Percentiles rank a stretch among this genome's conserved stretches.
Conservation (phyloP, 2,888 invertebrate species). For the Endotricha flammealis region DNA sequence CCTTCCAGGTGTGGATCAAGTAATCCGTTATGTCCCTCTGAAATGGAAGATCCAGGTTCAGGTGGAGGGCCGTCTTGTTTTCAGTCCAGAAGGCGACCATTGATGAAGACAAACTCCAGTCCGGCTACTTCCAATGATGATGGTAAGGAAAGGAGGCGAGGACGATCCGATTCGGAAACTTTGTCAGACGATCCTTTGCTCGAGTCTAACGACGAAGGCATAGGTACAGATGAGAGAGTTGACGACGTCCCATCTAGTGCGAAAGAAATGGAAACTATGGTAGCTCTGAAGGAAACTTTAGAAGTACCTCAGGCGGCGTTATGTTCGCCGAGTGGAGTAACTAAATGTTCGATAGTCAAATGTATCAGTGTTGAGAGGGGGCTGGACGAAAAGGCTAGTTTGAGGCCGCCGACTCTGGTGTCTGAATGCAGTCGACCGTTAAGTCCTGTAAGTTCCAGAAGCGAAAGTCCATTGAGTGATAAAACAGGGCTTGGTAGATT, state of each 20-base stretch:
- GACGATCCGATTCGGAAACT: conserved; percentile 85
- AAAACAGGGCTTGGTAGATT: conserved; percentile 82
- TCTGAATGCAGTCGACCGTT: conserved; percentile 78
- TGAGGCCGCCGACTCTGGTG: conserved; percentile 73
- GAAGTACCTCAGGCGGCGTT: conserved; percentile 64
- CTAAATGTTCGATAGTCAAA: conserved; percentile 74
- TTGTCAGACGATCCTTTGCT: conserved; percentile 83
- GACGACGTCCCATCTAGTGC: conserved; percentile 85
- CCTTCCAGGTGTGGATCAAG: conserved; percentile 89
- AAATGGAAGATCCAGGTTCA: conserved; percentile 85
- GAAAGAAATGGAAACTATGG: conserved; percentile 75
- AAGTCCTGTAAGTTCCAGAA: conserved; percentile 87
- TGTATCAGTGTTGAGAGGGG: conserved; percentile 76
- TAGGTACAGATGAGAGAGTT: conserved; percentile 86
- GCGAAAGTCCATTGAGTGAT: conserved; percentile 88
- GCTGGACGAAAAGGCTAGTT: conserved; percentile 64
- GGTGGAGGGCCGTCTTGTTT: conserved; percentile 74
- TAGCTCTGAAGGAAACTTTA: conserved; percentile 61
- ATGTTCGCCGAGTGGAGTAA: conserved; percentile 69
- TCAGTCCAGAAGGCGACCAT: conserved; percentile 78
- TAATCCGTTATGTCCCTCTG: conserved; percentile 86
- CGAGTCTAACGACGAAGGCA: conserved; percentile 87
- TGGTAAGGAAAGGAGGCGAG: conserved; percentile 73
- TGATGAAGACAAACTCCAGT: conserved; percentile 79
- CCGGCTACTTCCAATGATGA: conserved; percentile 64